Conservation (phyloP, 37 sponge, comb jelly and placozoan species). For the Oscarella lobularis region DNA sequence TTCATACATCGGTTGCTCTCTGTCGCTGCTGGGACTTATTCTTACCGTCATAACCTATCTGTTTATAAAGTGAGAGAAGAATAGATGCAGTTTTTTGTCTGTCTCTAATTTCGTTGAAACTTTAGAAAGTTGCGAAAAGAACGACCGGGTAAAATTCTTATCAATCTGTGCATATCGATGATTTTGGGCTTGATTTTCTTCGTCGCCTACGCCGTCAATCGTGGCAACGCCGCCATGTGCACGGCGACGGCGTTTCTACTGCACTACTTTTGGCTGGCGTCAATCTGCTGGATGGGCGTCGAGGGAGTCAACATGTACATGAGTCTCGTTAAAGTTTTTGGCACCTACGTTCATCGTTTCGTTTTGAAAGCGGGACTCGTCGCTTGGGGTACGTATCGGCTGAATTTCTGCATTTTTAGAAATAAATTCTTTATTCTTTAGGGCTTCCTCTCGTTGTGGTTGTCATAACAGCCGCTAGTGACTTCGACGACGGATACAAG, state of each 20-base stretch:
- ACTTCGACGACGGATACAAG: background rate
- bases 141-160: background rate
- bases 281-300: background rate
- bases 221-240: background rate
- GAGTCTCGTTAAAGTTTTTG: background rate
- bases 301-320: constrained; percentile 1
- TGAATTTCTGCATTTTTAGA: too few relatives aligned
- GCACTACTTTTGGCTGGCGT: background rate
- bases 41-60: background rate
- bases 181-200: background rate
- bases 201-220: background rate
- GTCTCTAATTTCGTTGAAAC: background rate
- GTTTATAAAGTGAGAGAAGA: background rate
- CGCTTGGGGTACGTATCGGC: background rate
- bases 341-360: background rate
- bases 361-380: background rate
- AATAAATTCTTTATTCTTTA: too few relatives aligned
- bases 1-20: background rate
- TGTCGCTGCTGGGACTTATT: background rate
- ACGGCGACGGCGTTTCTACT: background rate
- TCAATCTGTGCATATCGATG: background rate
- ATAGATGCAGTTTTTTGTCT: background rate
- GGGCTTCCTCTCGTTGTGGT: background rate
- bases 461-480: background rate
- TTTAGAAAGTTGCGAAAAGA: background rate